Base-by-base conservation (phyloP, 2,113 vertebrate species). In the Bombycilla garrulus region DNA sequence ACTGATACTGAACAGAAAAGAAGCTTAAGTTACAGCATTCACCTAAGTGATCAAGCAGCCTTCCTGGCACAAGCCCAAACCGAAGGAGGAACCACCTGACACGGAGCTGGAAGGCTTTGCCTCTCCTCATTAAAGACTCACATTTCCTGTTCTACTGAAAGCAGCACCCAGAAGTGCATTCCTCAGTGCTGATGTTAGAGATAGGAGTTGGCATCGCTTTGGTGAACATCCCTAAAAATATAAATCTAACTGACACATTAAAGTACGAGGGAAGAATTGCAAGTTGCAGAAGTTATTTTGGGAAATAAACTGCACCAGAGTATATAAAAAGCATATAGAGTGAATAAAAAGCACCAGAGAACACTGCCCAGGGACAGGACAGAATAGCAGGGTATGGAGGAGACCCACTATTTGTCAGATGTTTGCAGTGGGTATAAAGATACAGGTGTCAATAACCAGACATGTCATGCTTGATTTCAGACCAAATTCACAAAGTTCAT, bases 141-240 rank as follows among this genome's bases (percentile, higher is more conserved):
- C 64, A 54, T 78, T 94, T 94, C 88, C 36, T 84, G 80, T 93
- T 93, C 77, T 60, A 60, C 82, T 56, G 80, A 78, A 78, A 95
- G 80, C 76, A 86, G 88, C 51, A 60, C 51, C 35, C 64, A 48
- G 9, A 73, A 69, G 60, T 23, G 9, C 80, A 58, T 88, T 93
- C 83, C 65, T 86, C 38, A n/a, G 28, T 13, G 38, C 47, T 72
- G 6, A 91, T 60, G 23, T 44, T 74, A 29, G 0, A 86, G 60
- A 60, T 3, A n/a, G 51, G n/a, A 78, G 47, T 0, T 88, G 67
- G 67, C 82, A 78, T 26, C 0, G 0, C 36, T 79, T 81, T 13
- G 40, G 48, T 64, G 38, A 86, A 23, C 12, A 7, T 44, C 70
- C 6, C n/a, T 53, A 74, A 81, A 92, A 81, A 62, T 29, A 61